A percentile compares a stretch with the other conserved stretches of the same genome.
Conservation (phyloP, 2,797 vertebrate genomes). For the Taeniopygia guttata region DNA sequence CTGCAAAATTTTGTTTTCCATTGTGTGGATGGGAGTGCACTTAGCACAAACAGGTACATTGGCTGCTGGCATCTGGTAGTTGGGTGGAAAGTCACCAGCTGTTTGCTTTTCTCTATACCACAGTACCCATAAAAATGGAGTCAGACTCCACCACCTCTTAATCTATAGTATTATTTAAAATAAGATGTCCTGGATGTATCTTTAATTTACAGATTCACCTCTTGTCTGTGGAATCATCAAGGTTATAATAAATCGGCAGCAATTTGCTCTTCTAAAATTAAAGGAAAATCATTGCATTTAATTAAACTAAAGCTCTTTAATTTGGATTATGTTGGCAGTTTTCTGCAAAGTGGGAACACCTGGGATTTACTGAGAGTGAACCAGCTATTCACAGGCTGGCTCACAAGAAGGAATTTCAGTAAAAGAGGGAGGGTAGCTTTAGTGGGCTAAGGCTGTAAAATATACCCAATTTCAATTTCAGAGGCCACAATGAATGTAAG, state of each 20-base stretch:
- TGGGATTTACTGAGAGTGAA: conserved; percentile 71
- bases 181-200: background rate
- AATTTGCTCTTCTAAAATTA: conserved; percentile 73
- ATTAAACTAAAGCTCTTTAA: conserved; percentile 87
- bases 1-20: background rate
- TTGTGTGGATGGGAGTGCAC: background rate
- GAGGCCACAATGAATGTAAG: conserved; percentile 1
- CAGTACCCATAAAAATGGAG: background rate
- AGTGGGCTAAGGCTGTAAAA: conserved; percentile 53
- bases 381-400: conserved; percentile 2
- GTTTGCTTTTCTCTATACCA: background rate
- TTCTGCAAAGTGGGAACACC: conserved; percentile 45
- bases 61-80: accelerated
- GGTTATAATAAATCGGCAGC: conserved; percentile 76
- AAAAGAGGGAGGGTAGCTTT: background rate
- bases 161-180: background rate
- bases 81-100: background rate
- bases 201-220: conserved; percentile 58
- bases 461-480: conserved; percentile 58
- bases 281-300: conserved; percentile 86
- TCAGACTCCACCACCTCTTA: background rate
- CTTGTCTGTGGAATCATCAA: conserved; percentile 66
- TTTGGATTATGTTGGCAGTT: conserved; percentile 63
- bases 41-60: background rate
- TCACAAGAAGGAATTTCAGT: conserved; percentile 5